Evolutionary conservation across 2,113 vertebrate species (phyloP).

Genomic region (Tursiops truncatus): DNA sequence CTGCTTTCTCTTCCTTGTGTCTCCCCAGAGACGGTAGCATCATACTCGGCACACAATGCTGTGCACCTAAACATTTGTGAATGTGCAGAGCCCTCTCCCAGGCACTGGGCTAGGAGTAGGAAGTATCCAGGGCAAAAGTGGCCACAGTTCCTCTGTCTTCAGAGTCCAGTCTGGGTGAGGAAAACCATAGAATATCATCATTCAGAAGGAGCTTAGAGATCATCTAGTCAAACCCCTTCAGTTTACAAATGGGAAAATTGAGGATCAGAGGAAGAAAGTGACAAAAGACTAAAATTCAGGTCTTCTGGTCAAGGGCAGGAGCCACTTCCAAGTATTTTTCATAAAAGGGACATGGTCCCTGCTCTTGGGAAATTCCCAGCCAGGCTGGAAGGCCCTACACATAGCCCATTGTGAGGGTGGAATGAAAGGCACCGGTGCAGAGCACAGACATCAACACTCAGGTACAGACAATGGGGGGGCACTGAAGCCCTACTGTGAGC

Average conservation of each 20-base stretch:
- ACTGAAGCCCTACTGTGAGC: neutral
- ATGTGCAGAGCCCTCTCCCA: neutral
- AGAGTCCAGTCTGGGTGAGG: neutral
- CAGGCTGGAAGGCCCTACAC: neutral
- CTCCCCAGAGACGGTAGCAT: neutral
- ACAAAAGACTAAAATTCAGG: neutral
- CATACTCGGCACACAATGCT: accelerated
- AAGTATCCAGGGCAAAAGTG: neutral
- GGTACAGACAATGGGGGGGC: no score
- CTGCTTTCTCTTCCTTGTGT: neutral
- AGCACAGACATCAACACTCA: neutral
- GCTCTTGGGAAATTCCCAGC: neutral
- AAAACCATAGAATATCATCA: neutral
- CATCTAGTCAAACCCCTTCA: neutral
- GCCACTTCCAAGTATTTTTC: neutral
- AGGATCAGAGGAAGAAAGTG: neutral
- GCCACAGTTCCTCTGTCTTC: neutral
- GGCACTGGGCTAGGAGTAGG: neutral
- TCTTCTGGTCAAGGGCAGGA: neutral
- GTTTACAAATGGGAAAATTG: neutral
- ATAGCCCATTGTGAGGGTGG: neutral
- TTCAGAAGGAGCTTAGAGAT: neutral
- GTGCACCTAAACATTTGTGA: neutral
- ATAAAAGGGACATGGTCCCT: neutral
- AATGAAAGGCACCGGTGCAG: neutral